Conservation (phyloP, 2,888 invertebrate species). For the Eucriotettix oculatus region DNA sequence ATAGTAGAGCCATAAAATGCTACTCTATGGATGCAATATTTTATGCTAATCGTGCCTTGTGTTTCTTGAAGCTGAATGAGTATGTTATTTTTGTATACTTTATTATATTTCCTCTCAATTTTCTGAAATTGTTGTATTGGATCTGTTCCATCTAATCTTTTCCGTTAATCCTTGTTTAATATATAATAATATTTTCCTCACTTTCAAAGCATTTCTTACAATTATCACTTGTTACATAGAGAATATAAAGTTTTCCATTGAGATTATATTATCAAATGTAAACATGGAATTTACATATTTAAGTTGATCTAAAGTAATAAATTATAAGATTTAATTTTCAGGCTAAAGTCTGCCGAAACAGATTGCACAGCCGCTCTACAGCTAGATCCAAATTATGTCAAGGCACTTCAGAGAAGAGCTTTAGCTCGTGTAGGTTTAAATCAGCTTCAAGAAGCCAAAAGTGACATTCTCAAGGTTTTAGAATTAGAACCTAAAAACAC, state of each 20-base stretch:
- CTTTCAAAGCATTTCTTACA: not conserved
- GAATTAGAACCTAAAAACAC: slow-evolving; percentile 63
- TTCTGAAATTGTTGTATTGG: no score
- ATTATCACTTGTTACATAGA: no score
- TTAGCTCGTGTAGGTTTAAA: slow-evolving; percentile 55
- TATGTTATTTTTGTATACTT: slow-evolving; percentile 25
- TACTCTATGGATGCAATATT: slow-evolving; percentile 64
- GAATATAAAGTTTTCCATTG: no score
- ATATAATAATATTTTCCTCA: not conserved
- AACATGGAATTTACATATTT: not conserved
- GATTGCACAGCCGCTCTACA: slow-evolving; percentile 70
- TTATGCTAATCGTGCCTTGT: slow-evolving; percentile 77
- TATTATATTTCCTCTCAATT: no score
- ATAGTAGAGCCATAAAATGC: slow-evolving; percentile 70
- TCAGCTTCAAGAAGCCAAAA: slow-evolving; percentile 50
- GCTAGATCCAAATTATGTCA: slow-evolving; percentile 62
- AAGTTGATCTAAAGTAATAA: not conserved
- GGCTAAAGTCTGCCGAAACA: slow-evolving; percentile 49
- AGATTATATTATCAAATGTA: no score
- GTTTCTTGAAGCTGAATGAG: slow-evolving; percentile 66
- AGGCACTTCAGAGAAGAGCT: slow-evolving; percentile 70
- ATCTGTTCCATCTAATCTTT: no score
- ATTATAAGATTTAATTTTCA: slow-evolving; percentile 19
- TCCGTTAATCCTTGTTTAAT: no score
- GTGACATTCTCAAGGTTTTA: slow-evolving; percentile 52